Evolutionary conservation across 2,113 vertebrate species (phyloP).

Genomic region (Sinosuthora webbiana): DNA sequence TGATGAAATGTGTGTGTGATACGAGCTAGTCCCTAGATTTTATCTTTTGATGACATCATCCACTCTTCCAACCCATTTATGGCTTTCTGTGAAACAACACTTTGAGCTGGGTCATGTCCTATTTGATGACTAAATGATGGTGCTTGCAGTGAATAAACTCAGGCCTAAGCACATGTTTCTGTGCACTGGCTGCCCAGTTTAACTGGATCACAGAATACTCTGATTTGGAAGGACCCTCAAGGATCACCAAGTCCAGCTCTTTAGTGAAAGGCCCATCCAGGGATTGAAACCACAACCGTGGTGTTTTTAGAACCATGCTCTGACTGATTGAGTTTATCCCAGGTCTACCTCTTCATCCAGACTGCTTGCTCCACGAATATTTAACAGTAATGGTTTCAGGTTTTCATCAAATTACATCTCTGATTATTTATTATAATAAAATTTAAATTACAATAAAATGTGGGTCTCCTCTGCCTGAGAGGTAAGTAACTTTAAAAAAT

Average conservation of each 20-base stretch:
- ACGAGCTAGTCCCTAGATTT: not conserved
- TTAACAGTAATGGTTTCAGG: not conserved
- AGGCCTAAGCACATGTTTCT: not conserved
- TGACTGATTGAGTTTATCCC: not conserved
- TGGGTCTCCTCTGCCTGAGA: not conserved
- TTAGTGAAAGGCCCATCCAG: not conserved
- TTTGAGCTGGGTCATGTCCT: not conserved
- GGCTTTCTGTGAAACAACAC: not conserved
- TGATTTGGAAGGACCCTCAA: not conserved
- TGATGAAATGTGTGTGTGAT: not conserved
- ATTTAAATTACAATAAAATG: not conserved
- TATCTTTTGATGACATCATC: not conserved
- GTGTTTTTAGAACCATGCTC: not conserved
- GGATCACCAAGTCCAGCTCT: not conserved
- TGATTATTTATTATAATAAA: not conserved
- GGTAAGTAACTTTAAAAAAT: not conserved
- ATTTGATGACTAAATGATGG: not conserved
- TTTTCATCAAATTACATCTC: not conserved
- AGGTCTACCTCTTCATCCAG: not conserved
- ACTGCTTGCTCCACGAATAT: not conserved
- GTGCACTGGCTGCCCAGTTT: not conserved
- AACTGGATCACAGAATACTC: not conserved
- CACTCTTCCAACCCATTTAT: not conserved
- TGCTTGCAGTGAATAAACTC: not conserved
- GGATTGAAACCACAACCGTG: accelerated